A percentile compares a stretch with the other conserved stretches of the same genome.
These are phyloP conservation scores for Ormyrus nitidulus DNA, from an alignment of 2,888 invertebrate genomes.

Conservation along the genomic window DNA sequence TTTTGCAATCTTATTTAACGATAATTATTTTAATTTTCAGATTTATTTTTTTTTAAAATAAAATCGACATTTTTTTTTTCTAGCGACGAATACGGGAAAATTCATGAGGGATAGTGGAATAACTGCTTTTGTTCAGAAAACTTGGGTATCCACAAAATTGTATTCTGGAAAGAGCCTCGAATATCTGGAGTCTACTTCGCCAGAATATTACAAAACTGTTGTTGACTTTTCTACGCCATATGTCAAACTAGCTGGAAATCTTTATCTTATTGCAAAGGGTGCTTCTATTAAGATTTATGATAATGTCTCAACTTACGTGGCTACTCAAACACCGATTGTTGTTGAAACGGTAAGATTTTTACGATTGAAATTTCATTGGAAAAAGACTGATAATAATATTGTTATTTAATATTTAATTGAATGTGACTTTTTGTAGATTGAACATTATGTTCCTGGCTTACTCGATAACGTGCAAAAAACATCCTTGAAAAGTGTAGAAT, in stretches of 20 bases:
- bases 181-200: constrained; percentile 83
- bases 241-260: constrained; percentile 79
- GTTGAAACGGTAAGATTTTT: constrained; percentile 76
- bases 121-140: constrained; percentile 80
- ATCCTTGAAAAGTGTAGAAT: constrained; percentile 68
- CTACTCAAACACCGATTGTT: constrained; percentile 78
- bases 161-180: constrained; percentile 81
- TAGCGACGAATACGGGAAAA: constrained; percentile 82
- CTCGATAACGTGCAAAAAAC: constrained; percentile 80
- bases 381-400: not conserved
- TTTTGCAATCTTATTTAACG: constrained; percentile 32
- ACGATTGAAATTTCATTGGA: constrained; percentile 1
- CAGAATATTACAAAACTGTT: constrained; percentile 80
- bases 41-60: not conserved
- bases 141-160: constrained; percentile 80
- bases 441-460: constrained; percentile 85
- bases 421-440: constrained; percentile 76
- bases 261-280: constrained; percentile 78
- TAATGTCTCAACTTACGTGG: constrained; percentile 77
- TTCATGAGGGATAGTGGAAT: constrained; percentile 82
- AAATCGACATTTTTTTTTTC: constrained; percentile 44
- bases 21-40: not conserved
- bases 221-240: constrained; percentile 80
- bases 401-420: no score
- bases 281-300: constrained; percentile 76